Percentiles rank a stretch among this genome's conserved stretches.
phyloP scores from a whole-genome alignment of 2,888 invertebrate genomes.

The Nemapogon koenigi region DNA sequence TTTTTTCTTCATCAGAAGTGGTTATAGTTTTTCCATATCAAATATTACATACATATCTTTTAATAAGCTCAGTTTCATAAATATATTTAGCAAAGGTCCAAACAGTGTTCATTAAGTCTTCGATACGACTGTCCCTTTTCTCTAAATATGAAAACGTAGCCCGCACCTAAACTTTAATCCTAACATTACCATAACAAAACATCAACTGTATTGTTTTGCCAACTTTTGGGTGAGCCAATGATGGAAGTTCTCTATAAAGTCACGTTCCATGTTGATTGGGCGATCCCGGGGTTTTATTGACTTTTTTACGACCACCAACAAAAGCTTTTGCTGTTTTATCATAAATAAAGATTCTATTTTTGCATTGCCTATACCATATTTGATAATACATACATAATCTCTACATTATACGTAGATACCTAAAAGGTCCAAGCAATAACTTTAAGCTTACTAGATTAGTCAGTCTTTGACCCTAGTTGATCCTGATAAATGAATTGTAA shows the following conservation, averaged over 20 bases:
- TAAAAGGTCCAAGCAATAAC: no score
- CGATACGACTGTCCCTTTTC: constrained; percentile 1
- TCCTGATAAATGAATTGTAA: no score
- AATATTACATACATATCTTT: neutral
- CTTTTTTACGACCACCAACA: neutral
- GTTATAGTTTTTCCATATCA: neutral
- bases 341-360: no score
- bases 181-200: constrained; percentile 4
- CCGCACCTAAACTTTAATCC: constrained; percentile 2
- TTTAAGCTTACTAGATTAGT: no score
- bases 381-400: no score
- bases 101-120: neutral
- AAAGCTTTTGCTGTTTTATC: no score
- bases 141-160: neutral
- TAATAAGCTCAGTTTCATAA: neutral
- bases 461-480: no score
- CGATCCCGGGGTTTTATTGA: constrained; percentile 5
- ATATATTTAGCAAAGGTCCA: neutral
- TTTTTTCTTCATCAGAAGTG: no score
- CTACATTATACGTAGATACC: no score
- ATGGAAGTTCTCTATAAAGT: constrained; percentile 16
- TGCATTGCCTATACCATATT: neutral
- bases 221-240: no score
- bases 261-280: constrained; percentile 16
- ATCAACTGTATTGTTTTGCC: neutral